These are phyloP conservation scores for Plodia interpunctella DNA, from an alignment of 1,140 invertebrate species.

Conservation along the genomic window DNA sequence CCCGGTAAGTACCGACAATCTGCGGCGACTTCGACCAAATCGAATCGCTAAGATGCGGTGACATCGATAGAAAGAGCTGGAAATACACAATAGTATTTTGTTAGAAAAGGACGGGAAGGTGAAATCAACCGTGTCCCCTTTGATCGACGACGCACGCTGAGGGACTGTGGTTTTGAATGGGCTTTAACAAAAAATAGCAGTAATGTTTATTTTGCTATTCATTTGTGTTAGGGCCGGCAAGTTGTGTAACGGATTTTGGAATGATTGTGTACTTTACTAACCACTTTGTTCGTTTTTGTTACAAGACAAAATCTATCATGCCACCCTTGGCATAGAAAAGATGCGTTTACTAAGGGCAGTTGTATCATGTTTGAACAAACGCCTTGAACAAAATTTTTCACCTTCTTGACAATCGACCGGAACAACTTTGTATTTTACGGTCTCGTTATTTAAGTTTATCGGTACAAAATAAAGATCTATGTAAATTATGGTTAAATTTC, in stretches of 20 bases:
- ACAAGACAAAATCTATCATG: background rate
- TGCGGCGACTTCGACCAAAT: constrained; percentile 36
- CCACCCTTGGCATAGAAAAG: too few species aligned
- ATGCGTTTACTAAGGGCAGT: too few species aligned
- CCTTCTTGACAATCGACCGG: too few species aligned
- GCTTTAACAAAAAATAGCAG: constrained; percentile 34
- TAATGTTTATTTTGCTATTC: constrained; percentile 35
- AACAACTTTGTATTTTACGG: too few species aligned
- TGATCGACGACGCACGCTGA: constrained; percentile 36
- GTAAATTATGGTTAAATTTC: background rate
- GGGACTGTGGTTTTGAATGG: constrained; percentile 28
- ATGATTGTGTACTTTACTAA: background rate
- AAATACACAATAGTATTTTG: constrained; percentile 15
- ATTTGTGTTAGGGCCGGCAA: constrained; percentile 5
- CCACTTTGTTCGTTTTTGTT: too few species aligned
- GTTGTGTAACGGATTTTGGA: background rate
- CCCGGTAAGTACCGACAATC: constrained; percentile 25
- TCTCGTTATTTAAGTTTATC: too few species aligned
- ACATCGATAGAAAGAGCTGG: constrained; percentile 19
- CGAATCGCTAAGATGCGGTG: constrained; percentile 36
- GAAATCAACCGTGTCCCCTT: constrained; percentile 22
- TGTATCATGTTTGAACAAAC: too few species aligned
- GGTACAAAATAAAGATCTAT: too few species aligned
- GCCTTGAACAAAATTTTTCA: too few species aligned
- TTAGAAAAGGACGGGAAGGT: constrained; percentile 13